Evolutionary conservation across 2,113 vertebrate genomes (phyloP).

Genomic region (Copsychus sechellarum): DNA sequence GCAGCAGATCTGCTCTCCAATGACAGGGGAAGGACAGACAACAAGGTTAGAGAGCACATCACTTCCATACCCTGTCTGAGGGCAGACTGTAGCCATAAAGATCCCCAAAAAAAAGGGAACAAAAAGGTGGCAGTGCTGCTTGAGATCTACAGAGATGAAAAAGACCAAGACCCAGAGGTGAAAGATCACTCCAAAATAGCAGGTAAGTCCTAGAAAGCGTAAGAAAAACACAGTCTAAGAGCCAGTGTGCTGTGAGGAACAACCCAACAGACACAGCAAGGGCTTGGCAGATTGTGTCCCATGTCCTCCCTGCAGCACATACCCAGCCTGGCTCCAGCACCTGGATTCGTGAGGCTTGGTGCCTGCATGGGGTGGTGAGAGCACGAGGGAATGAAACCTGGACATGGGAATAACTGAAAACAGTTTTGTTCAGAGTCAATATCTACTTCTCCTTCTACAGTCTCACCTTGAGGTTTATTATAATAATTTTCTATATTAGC

Average conservation of each 20-base stretch:
- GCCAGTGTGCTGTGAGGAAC: background rate
- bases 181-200: background rate
- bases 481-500: background rate
- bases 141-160: background rate
- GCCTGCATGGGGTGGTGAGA: background rate
- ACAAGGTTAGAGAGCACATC: background rate
- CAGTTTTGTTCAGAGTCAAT: background rate
- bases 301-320: background rate
- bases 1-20: background rate
- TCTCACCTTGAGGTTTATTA: background rate
- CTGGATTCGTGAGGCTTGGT: background rate
- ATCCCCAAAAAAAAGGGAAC: background rate
- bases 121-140: background rate
- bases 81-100: background rate
- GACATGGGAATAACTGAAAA: background rate
- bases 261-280: background rate
- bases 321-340: background rate
- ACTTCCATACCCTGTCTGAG: background rate
- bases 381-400: fast-evolving
- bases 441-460: background rate
- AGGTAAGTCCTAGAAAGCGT: background rate
- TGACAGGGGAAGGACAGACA: background rate
- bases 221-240: background rate
- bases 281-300: background rate
- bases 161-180: background rate